Base-by-base conservation (phyloP, 2,113 vertebrate genomes). In the Corythaixoides concolor region DNA sequence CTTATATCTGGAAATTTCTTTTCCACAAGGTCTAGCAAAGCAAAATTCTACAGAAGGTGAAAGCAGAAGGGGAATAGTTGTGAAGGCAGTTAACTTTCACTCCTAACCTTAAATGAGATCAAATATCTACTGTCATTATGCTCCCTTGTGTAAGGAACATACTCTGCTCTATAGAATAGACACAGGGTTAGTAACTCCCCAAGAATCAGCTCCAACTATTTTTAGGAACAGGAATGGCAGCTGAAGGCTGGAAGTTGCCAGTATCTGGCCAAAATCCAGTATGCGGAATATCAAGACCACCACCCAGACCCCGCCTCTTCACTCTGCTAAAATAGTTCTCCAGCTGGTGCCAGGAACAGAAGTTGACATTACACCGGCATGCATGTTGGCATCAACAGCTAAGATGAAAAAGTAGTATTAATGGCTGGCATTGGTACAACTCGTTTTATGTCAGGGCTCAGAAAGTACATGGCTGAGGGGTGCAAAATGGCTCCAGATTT, bases 161-260 rank as follows among this genome's bases (percentile, higher is more conserved):
- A 56, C 45, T 49, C 88, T 69, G 58, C 80, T 89, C 86, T 85
- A 59, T 77, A 95, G 83, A 82, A 89, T 45, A 88, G 55, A 55
- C 37, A 28, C 3, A 5, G 62, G 2, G 4, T 88, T 76, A 97
- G 81, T 74, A 87, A 28, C 50, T 83, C 74, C 11, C 73, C 50
- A 72, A 27, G 80, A 94, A 95, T 66, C 77, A 85, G 16, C 35
- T 67, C 45, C 55, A 89, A 77, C 41, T 96, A 96, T 91, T 97
- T 95, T 97, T 96, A 97, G 91, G 78, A 67, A 66, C 66, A 92
- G 84, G 84, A 95, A 93, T 32, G 67, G 81, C 92, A 97, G 77
- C 94, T 95, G 84, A 96, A 94, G 35, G 62, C 55, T 85, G 62
- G 80, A 89, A 64, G 81, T 76, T 94, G 77, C 62, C 81, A 79